Percentiles rank a stretch among this genome's conserved stretches.
phyloP scores from a whole-genome alignment of 2,888 invertebrate genomes.

The Drosophila nr. medialis region DNA sequence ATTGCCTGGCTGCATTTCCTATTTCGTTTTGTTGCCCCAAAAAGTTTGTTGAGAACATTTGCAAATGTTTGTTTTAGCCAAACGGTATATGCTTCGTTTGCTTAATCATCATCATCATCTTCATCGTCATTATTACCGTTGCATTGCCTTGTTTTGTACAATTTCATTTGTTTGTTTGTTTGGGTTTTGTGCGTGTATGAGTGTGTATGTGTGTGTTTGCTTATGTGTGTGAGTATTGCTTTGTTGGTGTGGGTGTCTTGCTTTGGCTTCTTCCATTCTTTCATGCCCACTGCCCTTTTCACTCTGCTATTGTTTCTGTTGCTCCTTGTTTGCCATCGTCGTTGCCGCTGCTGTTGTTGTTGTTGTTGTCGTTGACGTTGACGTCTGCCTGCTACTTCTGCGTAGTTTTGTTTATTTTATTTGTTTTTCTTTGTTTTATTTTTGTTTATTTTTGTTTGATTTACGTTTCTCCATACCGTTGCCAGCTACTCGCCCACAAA shows the following conservation, averaged over 20 bases:
- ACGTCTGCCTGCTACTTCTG: conserved; percentile 74
- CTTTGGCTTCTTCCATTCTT: conserved; percentile 56
- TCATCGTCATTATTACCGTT: conserved; percentile 43
- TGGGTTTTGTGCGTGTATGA: conserved; percentile 29
- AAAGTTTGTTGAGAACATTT: conserved; percentile 80
- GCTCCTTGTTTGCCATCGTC: conserved; percentile 71
- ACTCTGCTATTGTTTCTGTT: conserved; percentile 44
- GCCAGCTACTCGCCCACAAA: conserved; percentile 30
- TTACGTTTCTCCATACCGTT: conserved; percentile 69
- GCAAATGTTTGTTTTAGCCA: conserved; percentile 81
- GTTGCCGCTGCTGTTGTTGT: conserved; percentile 14
- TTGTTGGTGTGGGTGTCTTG: conserved; percentile 47
- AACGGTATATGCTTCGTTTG: conserved; percentile 76
- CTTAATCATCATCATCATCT: conserved; percentile 52
- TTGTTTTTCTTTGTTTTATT: conserved; percentile 79
- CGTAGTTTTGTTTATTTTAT: conserved; percentile 79
- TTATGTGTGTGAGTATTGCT: conserved; percentile 18
- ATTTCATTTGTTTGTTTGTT: conserved; percentile 49
- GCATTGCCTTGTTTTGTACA: conserved; percentile 53
- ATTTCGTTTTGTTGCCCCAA: conserved; percentile 57
- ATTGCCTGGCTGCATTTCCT: conserved; percentile 55
- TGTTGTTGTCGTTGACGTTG: conserved; percentile 53
- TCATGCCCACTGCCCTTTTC: conserved; percentile 33
- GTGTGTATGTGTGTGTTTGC: conserved; percentile 47
- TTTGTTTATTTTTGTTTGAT: conserved; percentile 74